These are phyloP conservation scores for Brachymystax lenok DNA, from an alignment of 2,797 vertebrate species.

Conservation along the genomic window DNA sequence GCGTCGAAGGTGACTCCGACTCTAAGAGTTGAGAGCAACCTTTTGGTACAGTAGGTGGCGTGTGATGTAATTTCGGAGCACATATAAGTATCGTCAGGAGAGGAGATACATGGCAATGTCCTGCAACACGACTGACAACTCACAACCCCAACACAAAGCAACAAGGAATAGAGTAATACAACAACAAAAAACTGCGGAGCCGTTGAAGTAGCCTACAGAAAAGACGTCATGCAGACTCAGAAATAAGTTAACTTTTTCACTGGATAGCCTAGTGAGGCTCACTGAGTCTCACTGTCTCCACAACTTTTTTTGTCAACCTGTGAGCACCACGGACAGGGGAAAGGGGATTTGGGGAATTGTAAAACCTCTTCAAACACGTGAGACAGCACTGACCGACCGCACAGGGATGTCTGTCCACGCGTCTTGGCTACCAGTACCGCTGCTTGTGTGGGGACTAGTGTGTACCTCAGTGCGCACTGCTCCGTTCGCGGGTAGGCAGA, in stretches of 20 bases:
- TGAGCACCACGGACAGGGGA: conserved; percentile 5
- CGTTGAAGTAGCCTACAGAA: neutral
- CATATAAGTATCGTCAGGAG: conserved; percentile 83
- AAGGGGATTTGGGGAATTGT: neutral
- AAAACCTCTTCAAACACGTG: neutral
- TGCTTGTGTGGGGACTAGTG: conserved; percentile 80
- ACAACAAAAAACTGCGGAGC: neutral
- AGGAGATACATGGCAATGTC: conserved; percentile 75
- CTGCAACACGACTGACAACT: conserved; percentile 71
- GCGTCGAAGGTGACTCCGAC: neutral
- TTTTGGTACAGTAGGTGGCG: conserved; percentile 73
- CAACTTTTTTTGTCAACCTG: neutral
- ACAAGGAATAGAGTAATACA: neutral
- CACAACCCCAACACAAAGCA: conserved; percentile 51
- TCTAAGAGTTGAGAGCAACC: neutral
- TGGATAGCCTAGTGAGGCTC: conserved; percentile 5
- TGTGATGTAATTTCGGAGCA: conserved; percentile 84
- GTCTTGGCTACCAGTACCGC: conserved; percentile 69
- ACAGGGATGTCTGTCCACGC: conserved; percentile 77
- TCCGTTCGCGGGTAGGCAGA: conserved; percentile 62
- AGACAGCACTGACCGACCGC: neutral
- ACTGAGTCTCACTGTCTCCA: neutral
- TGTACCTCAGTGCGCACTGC: conserved; percentile 70
- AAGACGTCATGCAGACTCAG: neutral
- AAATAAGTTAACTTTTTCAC: conserved; percentile 3